Base-by-base conservation (phyloP, 1,140 invertebrate genomes). In the Oreohelix idahoensis region DNA sequence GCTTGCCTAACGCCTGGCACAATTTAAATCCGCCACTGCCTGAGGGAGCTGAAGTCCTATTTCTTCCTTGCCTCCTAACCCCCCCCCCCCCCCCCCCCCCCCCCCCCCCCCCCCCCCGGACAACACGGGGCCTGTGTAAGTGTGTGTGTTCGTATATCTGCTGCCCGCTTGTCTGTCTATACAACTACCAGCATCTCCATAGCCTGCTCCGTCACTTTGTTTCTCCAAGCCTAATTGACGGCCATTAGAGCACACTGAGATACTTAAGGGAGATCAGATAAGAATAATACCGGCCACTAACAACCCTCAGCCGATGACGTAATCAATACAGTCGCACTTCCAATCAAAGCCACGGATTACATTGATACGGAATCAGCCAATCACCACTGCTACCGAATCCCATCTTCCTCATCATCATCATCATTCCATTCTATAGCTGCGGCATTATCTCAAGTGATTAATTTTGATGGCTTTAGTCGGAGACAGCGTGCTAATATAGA, bases 261-360 rank as follows among this genome's bases (percentile, higher is more conserved):
- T 66, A 66, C 63, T 66, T 66, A 32, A 66, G 29, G 2, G 5
- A 66, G 63, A 66, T 66, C 63, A 66, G 63, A 66, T 66, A 66
- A 66, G 29, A 66, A 29, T 66, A 66, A 66, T 66, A 32, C 29
- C 63, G 5, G 63, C 63, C 63, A 66, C 63, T 66, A 66, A 66
- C 63, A 76, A 45, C 45, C 17, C 39, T 76, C 29, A 29, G 74
- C 42, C 74, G 29, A 76, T 76, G 74, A 76, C 74, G 74, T 76
- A 76, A 76, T 76, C 74, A 76, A 76, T 76, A 76, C 36, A 29
- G 74, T 76, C 74, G 74, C 74, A 76, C 74, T 76, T 76, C 63
- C 42, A 76, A 76, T 76, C 74, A 76, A 51, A 76, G 42, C 36
- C 26, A 20, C 42, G 74, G 74, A 76, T 76, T 76, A 49, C 74